A percentile compares a stretch with the other conserved stretches of the same genome.
Conservation (phyloP, 1,140 invertebrate genomes). For the Pachypsylla venusta region DNA sequence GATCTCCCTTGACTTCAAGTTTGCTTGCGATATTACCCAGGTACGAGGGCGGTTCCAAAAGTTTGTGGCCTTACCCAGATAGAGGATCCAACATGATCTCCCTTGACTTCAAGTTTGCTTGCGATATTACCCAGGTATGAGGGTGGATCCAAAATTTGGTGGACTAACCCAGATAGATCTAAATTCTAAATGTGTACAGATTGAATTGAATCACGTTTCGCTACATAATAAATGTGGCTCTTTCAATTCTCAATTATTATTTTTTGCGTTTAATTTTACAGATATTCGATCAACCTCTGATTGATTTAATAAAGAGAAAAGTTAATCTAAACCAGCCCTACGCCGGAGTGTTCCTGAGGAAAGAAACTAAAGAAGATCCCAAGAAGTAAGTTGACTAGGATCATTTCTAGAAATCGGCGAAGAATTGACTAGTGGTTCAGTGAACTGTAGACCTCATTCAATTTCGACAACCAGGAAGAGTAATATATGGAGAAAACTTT, state of each 20-base stretch:
- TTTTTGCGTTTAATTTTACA: slow-evolving; percentile 34
- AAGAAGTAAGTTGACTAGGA: slow-evolving; percentile 3
- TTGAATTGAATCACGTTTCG: too few relatives aligned
- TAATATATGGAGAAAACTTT: too few relatives aligned
- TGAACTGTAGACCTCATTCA: too few relatives aligned
- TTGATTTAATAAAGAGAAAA: slow-evolving; percentile 83
- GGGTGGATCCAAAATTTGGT: slow-evolving; percentile 51
- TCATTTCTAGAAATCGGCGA: too few relatives aligned
- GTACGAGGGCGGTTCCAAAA: too few relatives aligned
- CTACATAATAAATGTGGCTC: slow-evolving; percentile 18
- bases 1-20: slow-evolving; percentile 3
- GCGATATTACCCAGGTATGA: background rate
- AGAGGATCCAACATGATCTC: too few relatives aligned
- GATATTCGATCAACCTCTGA: slow-evolving; percentile 74
- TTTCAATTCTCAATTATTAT: background rate
- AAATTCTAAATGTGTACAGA: too few relatives aligned
- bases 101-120: slow-evolving; percentile 2
- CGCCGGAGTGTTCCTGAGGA: slow-evolving; percentile 93
- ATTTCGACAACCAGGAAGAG: too few relatives aligned
- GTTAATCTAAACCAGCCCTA: slow-evolving; percentile 94
- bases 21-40: background rate
- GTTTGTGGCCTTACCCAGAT: too few relatives aligned
- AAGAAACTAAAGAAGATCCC: slow-evolving; percentile 41
- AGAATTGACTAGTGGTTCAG: too few relatives aligned
- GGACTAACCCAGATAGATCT: too few relatives aligned